Evolutionary conservation across 2,888 invertebrate species (phyloP), one percentile per base, ranked within the genome.

Genomic region (Ichneumon xanthorius): DNA sequence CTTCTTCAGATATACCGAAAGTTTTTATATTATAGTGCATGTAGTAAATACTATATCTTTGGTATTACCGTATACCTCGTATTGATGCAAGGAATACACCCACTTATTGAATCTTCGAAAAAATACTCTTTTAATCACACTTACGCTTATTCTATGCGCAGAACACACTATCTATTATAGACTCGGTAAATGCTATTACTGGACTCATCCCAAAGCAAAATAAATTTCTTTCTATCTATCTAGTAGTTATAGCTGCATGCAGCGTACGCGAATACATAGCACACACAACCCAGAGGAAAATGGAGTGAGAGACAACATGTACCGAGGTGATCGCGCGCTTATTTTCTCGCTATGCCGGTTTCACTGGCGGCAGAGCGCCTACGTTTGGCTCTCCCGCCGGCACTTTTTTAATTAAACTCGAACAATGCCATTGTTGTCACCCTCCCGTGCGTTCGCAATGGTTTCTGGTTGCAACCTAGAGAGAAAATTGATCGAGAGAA

Each of bases 371-470:
- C 26, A 30, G 55, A 61, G 61, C 78, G 78, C 79, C 82, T 78
- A 84, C 82, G 85, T 80, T 82, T 85, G 82, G 77, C 61, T 75
- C 81, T 81, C 83, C 83, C 79, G 71, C 83, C 78, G 80, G 85
- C 86, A 84, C 84, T 80, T 80, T 87, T 86, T 84, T 87, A 87
- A 87, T 86, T 86, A 86, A 86, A 86, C 80, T 79, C 71, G 79
- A 87, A 86, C 86, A 86, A 86, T 87, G 86, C 76, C 75, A 84
- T 87, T 87, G 87, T 86, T 84, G 82, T 86, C 80, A 80, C 80
- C 79, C 82, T 86, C 61, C 61, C 79, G 82, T 70, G 55, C 82
- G 85, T 71, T 79, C 76, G 48, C 85, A 71, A 85, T 79, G 67
- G 85, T 85, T 85, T 85, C 85, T 80, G 85, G 82, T 85, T 82